Base-by-base conservation (phyloP, 2,797 vertebrate species). In the Pseudopleuronectes americanus region DNA sequence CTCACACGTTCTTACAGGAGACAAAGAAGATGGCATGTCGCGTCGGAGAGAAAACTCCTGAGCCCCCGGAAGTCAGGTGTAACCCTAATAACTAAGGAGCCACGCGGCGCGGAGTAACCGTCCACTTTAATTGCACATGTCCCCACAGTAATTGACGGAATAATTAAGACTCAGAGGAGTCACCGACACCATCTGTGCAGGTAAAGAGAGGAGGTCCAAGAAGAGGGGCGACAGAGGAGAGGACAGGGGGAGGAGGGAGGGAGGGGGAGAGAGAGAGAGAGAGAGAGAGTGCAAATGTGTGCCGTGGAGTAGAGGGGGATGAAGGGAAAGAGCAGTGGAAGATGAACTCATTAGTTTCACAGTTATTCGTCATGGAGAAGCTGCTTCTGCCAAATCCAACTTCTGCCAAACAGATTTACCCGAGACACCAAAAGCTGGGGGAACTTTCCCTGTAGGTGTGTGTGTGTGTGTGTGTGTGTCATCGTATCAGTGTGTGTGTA, bases 121-220 rank as follows among this genome's bases (percentile, higher is more conserved):
- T 91, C 88, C 83, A 77, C 81, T 89, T 88, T 93, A 93, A 93
- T 92, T 93, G 92, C 89, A 89, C 90, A 83, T 91, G 89, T 92
- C 93, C 92, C 90, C 88, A 90, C 80, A 90, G 92, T 94, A 94
- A 94, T 91, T 93, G 92, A 87, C 56, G 17, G 84, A 89, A 90
- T 95, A 94, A 94, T 95, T 94, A 94, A 93, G 92, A 92, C 92
- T 92, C 93, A 58, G 87, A 93, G 93, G 94, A 94, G 90, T 84
- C 87, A 74, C 85, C 19, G 84, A 82, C 89, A 91, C 91, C 92
- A 95, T 94, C 93, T 93, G 93, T 85, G 92, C 89, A 89, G 90
- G 89, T 91, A 74, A 65, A 68, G 58, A 74, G 79, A 79, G 77
- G 64, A 80, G 79, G 86, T 85, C 83, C 84, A 52, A 74, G 66